A percentile compares a stretch with the other conserved stretches of the same genome.
These are phyloP conservation scores for Spisula subtruncata DNA, from an alignment of 2,888 invertebrate genomes.

Conservation along the genomic window DNA sequence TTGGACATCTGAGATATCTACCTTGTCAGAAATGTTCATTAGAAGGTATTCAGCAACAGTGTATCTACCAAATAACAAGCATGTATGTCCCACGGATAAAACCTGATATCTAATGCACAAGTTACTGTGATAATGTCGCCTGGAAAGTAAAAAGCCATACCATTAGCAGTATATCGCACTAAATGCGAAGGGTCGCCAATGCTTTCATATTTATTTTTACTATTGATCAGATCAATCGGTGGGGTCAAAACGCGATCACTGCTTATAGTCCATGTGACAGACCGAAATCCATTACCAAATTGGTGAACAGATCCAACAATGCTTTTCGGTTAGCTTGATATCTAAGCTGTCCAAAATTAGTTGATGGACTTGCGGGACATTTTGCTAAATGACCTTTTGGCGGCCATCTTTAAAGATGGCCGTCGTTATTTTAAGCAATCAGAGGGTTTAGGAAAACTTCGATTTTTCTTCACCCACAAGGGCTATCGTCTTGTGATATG, in stretches of 20 bases:
- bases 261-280: no score
- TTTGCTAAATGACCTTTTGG: no score
- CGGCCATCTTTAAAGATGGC: no score
- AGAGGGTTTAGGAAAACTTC: no score
- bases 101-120: neutral
- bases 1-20: neutral
- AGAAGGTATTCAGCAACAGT: neutral
- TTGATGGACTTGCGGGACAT: no score
- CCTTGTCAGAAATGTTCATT: neutral
- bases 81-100: slow-evolving; percentile 27
- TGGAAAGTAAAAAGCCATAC: neutral
- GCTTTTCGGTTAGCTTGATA: no score
- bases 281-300: no score
- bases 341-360: no score
- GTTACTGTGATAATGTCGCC: slow-evolving; percentile 19
- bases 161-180: slow-evolving; percentile 21
- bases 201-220: neutral
- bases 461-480: no score
- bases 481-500: no score
- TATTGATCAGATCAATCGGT: slow-evolving; percentile 45
- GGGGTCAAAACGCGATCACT: slow-evolving; percentile 62
- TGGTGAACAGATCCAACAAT: no score
- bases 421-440: no score
- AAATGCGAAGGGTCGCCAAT: slow-evolving; percentile 36
- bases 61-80: neutral